Percentiles rank a stretch among this genome's conserved stretches.
phyloP scores from a whole-genome alignment of 1,140 invertebrate species.

The Cryptotermes secundus region DNA sequence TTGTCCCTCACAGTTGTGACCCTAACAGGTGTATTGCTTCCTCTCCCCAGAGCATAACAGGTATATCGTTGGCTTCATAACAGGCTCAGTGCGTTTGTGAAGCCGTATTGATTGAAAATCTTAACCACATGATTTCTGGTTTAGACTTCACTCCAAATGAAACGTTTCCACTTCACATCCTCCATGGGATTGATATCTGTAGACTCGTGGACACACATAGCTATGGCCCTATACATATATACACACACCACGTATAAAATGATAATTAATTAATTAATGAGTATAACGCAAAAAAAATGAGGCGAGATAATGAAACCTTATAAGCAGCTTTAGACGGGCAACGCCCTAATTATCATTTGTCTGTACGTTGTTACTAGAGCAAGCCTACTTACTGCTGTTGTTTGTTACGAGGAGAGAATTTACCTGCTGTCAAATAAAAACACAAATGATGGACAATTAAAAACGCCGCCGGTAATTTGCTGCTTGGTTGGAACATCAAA shows the following conservation, averaged over 20 bases:
- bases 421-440: constrained; percentile 17
- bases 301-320: constrained; percentile 12
- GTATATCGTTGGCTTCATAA: too few species aligned
- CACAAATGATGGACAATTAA: constrained; percentile 19
- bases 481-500: constrained; percentile 6
- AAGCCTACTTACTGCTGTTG: too few species aligned
- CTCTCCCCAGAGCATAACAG: too few species aligned
- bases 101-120: too few species aligned
- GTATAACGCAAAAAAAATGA: constrained; percentile 6
- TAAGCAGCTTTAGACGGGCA: constrained; percentile 13
- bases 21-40: too few species aligned
- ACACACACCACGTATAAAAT: constrained; percentile 2
- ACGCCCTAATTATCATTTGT: constrained; percentile 13
- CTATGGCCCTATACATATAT: background rate
- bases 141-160: background rate
- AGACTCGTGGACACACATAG: background rate
- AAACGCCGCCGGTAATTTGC: constrained; percentile 1
- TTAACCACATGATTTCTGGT: too few species aligned
- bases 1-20: too few species aligned
- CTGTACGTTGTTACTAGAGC: background rate
- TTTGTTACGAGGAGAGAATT: constrained; percentile 1
- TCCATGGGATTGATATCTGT: background rate
- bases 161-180: background rate
- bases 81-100: too few species aligned
- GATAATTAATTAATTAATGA: constrained; percentile 21